Evolutionary conservation across 2,888 invertebrate species (phyloP), one percentile per base, ranked within the genome.

Genomic region (Luffia ferchaultella): DNA sequence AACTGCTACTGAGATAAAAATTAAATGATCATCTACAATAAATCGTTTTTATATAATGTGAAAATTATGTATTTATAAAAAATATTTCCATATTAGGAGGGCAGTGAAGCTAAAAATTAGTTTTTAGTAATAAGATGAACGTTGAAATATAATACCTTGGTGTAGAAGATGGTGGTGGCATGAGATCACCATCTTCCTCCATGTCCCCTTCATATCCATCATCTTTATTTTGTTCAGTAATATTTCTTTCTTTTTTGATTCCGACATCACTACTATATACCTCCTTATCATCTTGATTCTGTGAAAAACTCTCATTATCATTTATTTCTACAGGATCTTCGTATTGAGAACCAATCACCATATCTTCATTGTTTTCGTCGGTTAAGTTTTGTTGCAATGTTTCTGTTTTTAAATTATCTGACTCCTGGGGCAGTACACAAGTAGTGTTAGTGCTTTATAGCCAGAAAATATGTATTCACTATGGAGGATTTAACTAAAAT

Each of bases 151-250:
- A 30, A 51, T 43, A 73, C 67, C 60, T 69, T 59, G 77, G 84
- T 16, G 89, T 87, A 30, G 82, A 69, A 53, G 90, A 88, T 0
- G 95, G 95, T 1, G 95, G 95, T 1, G 95, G 95, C 95, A 96
- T 96, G 20, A 95, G 86, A 50, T 89, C 88, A 2, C 89, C 88
- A 63, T 94, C 94, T 43, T 88, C 87, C 59, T 87, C 86, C 70
- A 82, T 83, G 53, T 82, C 79, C 1, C 84, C 79, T 58, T 86
- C 87, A 64, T 89, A 89, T 19, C 89, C 89, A 53, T 90, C 90
- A 51, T 88, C 89, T 73, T 89, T 90, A 61, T 86, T 57, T 52
- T 60, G 63, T 43, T 62, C 64, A 83, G 65, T 85, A 85, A 9
- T 77, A 49, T 56, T 54, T 60, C 65, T 64, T 18, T 66, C 63